Evolutionary conservation across 2,113 vertebrate species (phyloP).

Genomic region (Danionella cerebrum): DNA sequence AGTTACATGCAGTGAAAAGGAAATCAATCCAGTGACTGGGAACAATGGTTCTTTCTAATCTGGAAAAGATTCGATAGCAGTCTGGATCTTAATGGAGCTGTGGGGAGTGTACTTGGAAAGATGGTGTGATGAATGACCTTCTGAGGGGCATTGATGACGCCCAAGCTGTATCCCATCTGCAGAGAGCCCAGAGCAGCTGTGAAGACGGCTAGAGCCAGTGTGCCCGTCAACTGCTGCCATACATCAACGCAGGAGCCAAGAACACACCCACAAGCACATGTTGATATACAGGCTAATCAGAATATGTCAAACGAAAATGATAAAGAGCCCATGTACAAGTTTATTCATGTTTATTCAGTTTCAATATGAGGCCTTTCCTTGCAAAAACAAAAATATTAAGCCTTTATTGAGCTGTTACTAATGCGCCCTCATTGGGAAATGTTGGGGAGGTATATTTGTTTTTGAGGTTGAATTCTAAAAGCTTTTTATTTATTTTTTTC

Average conservation of each 20-base stretch:
- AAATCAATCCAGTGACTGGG: background rate
- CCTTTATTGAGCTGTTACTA: too few species aligned
- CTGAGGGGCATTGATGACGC: constrained; percentile 93
- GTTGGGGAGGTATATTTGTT: too few species aligned
- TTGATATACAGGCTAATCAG: too few species aligned
- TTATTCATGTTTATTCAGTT: too few species aligned
- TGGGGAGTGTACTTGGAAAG: background rate
- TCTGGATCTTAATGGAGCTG: background rate
- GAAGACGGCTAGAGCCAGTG: constrained; percentile 76
- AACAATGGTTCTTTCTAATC: background rate
- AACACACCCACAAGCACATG: background rate
- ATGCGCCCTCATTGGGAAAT: too few species aligned
- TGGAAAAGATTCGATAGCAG: background rate
- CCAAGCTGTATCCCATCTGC: constrained; percentile 87
- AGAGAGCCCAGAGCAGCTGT: constrained; percentile 80
- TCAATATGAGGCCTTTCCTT: too few species aligned
- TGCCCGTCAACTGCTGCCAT: constrained; percentile 72
- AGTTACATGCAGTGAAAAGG: background rate
- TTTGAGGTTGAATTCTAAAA: too few species aligned
- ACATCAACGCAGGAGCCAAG: constrained; percentile 11
- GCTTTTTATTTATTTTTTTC: too few species aligned
- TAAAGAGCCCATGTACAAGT: too few species aligned
- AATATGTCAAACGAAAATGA: too few species aligned
- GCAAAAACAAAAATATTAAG: too few species aligned
- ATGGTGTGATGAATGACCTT: constrained; percentile 60